phyloP scores from a whole-genome alignment of 2,797 vertebrate species.

The Myotis planiceps region DNA sequence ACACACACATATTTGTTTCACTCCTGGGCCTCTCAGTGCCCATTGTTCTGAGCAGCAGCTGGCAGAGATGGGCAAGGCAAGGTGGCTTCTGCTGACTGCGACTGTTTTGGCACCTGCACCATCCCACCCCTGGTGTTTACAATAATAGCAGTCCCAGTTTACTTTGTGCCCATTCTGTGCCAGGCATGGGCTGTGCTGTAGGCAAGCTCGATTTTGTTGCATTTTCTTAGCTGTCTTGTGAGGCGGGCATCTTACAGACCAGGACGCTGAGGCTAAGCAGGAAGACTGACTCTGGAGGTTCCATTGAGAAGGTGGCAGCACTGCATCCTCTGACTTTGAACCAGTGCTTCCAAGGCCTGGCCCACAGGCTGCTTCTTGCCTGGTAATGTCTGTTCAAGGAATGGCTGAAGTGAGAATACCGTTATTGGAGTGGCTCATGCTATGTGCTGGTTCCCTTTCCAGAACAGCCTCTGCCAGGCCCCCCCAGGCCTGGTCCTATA shows the following conservation, averaged over 20 bases:
- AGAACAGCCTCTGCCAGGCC: neutral
- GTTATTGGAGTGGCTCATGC: neutral
- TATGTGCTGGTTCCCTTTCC: neutral
- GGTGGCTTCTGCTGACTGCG: neutral
- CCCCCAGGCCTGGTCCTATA: too few species aligned
- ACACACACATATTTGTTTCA: fast-evolving
- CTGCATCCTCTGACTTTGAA: neutral
- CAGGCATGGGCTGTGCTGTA: neutral
- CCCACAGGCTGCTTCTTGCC: neutral
- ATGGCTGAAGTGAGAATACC: neutral
- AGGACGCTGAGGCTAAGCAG: neutral
- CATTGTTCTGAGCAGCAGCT: neutral
- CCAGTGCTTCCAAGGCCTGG: neutral
- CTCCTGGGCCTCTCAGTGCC: neutral
- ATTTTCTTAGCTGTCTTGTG: neutral
- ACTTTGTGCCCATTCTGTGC: neutral
- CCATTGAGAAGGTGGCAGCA: neutral
- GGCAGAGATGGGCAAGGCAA: neutral
- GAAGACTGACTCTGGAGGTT: neutral
- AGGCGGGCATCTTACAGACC: neutral
- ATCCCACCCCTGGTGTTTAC: neutral
- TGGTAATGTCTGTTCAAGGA: neutral
- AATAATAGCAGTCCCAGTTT: neutral
- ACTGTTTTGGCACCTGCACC: neutral
- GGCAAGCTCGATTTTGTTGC: neutral